phyloP scores from a whole-genome alignment of 2,113 vertebrate genomes.

The Uropsilus gracilis region DNA sequence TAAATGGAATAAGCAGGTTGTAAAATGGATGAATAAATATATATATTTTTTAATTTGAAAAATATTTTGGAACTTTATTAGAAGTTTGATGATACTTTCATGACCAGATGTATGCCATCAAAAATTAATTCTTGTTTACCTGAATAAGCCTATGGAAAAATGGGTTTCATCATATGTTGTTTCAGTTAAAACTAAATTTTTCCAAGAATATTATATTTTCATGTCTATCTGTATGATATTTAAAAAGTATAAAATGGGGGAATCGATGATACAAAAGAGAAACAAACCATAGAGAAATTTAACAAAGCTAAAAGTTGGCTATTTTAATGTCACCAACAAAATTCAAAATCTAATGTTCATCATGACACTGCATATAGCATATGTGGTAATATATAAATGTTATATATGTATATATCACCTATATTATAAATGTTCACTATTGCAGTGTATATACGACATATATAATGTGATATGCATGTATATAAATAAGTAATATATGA shows the following conservation, averaged over 20 bases:
- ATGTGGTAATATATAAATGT: neutral
- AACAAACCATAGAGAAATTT: neutral
- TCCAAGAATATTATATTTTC: too few species aligned
- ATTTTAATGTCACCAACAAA: neutral
- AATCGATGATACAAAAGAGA: neutral
- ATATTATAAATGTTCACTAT: too few species aligned
- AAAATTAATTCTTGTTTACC: too few species aligned
- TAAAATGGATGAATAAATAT: neutral
- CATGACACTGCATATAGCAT: neutral
- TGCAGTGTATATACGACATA: too few species aligned
- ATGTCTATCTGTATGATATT: neutral
- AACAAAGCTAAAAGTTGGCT: neutral
- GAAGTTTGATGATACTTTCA: too few species aligned
- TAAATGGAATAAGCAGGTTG: neutral
- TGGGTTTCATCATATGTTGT: too few species aligned
- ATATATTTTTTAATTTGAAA: neutral
- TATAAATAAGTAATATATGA: neutral
- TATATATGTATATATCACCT: neutral
- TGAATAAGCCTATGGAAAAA: too few species aligned
- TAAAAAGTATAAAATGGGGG: neutral
- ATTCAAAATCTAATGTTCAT: neutral
- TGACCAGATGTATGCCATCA: too few species aligned
- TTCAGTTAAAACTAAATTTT: too few species aligned
- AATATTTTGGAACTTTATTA: too few species aligned
- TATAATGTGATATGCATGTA: too few species aligned